These are phyloP conservation scores for Cosmia trapezina DNA, from an alignment of 2,888 invertebrate species.

Conservation along the genomic window DNA sequence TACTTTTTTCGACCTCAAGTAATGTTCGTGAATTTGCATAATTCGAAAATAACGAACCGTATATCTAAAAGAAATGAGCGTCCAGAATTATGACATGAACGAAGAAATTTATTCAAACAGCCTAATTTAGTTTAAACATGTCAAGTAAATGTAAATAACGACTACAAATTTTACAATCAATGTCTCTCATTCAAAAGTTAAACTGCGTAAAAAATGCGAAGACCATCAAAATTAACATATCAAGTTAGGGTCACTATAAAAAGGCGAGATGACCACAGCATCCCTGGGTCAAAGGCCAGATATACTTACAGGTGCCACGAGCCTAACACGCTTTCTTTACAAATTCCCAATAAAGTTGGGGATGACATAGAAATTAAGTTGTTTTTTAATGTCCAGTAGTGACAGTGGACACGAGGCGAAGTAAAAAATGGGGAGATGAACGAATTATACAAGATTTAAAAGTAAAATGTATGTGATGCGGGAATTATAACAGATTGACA, in stretches of 20 bases:
- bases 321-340: conserved; percentile 68
- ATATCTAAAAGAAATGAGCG: conserved; percentile 40
- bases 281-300: conserved; percentile 65
- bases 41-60: conserved; percentile 45
- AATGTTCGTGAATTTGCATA: conserved; percentile 51
- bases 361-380: conserved; percentile 65
- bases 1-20: conserved; percentile 41
- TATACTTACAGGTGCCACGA: conserved; percentile 61
- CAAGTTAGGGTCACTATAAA: conserved; percentile 59
- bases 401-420: conserved; percentile 65
- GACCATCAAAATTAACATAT: conserved; percentile 61
- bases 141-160: conserved; percentile 55
- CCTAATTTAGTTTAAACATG: conserved; percentile 55
- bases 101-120: conserved; percentile 58
- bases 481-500: conserved; percentile 54
- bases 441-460: conserved; percentile 61
- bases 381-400: conserved; percentile 67
- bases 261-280: conserved; percentile 67
- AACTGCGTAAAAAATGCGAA: conserved; percentile 59
- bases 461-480: conserved; percentile 61
- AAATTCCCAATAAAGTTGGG: conserved; percentile 63
- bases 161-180: conserved; percentile 60
- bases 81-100: conserved; percentile 61
- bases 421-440: conserved; percentile 66
- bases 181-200: conserved; percentile 47